Conservation (phyloP, 2,113 vertebrate species). For the Ptychochromis oligacanthus region DNA sequence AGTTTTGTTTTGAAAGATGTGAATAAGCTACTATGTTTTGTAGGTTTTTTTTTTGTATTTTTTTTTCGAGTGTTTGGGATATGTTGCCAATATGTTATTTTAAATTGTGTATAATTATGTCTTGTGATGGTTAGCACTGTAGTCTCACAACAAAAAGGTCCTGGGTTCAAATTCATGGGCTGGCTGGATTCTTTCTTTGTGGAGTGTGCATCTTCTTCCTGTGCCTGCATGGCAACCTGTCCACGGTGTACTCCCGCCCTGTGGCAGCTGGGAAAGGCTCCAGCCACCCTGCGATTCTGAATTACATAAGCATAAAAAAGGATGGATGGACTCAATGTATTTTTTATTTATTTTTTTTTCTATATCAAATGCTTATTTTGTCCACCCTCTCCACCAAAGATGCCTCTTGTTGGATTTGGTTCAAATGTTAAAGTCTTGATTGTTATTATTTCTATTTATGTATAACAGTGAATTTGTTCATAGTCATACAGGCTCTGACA, state of each 20-base stretch:
- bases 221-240: background rate
- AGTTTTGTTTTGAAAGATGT: background rate
- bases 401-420: background rate
- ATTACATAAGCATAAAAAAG: no score
- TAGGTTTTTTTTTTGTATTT: no score
- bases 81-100: background rate
- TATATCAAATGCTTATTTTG: background rate
- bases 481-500: background rate
- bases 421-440: background rate
- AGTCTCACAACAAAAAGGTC: background rate
- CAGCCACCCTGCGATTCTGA: no score
- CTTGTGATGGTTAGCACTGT: background rate
- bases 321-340: background rate
- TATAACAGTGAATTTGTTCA: background rate
- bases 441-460: background rate
- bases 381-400: background rate
- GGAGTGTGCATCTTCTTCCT: background rate
- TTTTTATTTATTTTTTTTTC: background rate
- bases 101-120: background rate
- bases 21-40: background rate
- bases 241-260: background rate
- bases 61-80: fast-evolving
- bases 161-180: background rate
- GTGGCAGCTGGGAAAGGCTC: background rate
- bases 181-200: background rate